Conservation (phyloP, 2,888 invertebrate species). For the Chydorus sphaericus region DNA sequence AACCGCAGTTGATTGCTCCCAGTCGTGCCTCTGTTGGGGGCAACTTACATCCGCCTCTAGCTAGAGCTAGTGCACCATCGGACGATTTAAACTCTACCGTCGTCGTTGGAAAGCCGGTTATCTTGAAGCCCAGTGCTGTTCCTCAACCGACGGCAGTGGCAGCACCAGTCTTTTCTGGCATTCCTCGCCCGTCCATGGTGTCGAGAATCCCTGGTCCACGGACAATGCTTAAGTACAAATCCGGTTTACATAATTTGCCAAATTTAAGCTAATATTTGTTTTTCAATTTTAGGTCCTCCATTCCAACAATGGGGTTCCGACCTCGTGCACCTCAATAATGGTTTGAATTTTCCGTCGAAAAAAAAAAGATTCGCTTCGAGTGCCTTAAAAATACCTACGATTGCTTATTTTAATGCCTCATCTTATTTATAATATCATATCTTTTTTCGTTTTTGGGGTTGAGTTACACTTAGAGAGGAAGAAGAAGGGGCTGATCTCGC, state of each 20-base stretch:
- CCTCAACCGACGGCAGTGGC: not conserved
- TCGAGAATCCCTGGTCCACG: not conserved
- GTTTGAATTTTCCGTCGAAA: not conserved
- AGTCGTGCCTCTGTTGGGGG: not conserved
- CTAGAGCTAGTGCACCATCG: not conserved
- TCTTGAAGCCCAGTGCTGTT: too few relatives aligned
- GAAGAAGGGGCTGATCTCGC: not conserved
- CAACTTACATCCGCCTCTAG: not conserved
- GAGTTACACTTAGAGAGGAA: not conserved
- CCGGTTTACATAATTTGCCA: too few relatives aligned
- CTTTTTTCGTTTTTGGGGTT: not conserved
- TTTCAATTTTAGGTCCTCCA: not conserved
- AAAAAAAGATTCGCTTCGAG: not conserved
- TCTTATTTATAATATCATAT: not conserved
- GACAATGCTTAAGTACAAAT: slow-evolving; percentile 2
- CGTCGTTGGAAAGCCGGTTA: not conserved
- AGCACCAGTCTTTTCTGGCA: not conserved
- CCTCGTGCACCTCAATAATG: not conserved
- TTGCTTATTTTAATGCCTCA: not conserved
- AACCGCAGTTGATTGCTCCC: not conserved
- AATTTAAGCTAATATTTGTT: too few relatives aligned
- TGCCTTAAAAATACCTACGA: not conserved
- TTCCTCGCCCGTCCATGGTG: slow-evolving; percentile 1
- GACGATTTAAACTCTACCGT: not conserved
- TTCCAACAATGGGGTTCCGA: not conserved